Conservation (phyloP, 2,888 invertebrate genomes). For the Chrysolina haemoptera region DNA sequence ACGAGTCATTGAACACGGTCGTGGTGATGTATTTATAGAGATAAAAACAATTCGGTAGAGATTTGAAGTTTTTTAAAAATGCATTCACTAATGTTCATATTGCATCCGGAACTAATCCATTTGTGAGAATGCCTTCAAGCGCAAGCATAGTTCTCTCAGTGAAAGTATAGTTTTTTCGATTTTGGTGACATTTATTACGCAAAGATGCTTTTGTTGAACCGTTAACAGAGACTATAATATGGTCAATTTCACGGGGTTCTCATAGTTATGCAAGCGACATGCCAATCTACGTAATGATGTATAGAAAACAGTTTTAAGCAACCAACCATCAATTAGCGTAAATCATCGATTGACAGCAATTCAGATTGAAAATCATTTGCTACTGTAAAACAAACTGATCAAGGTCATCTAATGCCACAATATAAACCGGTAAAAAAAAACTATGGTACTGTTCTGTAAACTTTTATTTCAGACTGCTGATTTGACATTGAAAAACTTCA, state of each 20-base stretch:
- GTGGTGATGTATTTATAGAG: too few relatives aligned
- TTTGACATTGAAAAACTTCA: too few relatives aligned
- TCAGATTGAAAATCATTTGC: not conserved
- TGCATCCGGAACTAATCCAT: slow-evolving; percentile 17
- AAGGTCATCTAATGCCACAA: not conserved
- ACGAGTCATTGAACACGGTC: too few relatives aligned
- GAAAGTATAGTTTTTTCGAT: slow-evolving; percentile 6
- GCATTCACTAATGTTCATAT: slow-evolving; percentile 1
- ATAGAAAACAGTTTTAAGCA: not conserved
- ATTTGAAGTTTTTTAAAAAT: not conserved
- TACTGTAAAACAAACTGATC: not conserved
- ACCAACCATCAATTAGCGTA: not conserved
- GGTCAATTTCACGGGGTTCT: not conserved
- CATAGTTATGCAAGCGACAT: not conserved
- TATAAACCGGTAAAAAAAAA: too few relatives aligned
- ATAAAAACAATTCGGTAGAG: too few relatives aligned
- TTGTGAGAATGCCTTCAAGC: not conserved
- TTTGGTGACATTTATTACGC: slow-evolving; percentile 14
- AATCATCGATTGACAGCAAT: not conserved
- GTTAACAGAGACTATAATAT: not conserved
- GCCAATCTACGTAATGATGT: slow-evolving; percentile 7
- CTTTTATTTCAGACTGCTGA: too few relatives aligned
- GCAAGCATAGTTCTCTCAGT: not conserved
- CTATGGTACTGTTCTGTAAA: too few relatives aligned
- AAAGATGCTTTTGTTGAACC: slow-evolving; percentile 17